Conservation (phyloP, 1,140 invertebrate genomes). For the Temnothorax longispinosus region DNA sequence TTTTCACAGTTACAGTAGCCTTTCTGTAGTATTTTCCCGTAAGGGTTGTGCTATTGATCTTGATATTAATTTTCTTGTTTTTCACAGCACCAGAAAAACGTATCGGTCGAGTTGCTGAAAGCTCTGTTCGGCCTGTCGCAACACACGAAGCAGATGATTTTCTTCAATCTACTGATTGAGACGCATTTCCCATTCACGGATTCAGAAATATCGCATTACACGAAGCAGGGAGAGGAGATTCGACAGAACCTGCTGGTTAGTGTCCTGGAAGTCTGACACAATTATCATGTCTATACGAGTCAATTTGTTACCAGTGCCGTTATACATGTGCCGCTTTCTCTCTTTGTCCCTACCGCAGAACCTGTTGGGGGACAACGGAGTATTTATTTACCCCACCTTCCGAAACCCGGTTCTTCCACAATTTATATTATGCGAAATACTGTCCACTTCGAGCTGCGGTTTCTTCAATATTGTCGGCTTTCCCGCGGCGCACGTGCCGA, state of each 20-base stretch:
- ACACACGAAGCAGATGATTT: conserved; percentile 81
- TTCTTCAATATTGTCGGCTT: conserved; percentile 92
- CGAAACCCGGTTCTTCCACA: conserved; percentile 88
- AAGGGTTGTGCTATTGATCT: too few species aligned
- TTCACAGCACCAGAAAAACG: conserved; percentile 80
- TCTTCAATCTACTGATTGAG: conserved; percentile 80
- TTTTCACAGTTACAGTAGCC: too few species aligned
- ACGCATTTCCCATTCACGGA: conserved; percentile 82
- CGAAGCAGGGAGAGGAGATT: conserved; percentile 73
- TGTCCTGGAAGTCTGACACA: not conserved
- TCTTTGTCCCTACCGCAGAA: conserved; percentile 80
- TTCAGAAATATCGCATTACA: conserved; percentile 76
- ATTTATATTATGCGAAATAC: conserved; percentile 85
- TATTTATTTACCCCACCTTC: conserved; percentile 92
- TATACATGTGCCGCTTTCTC: not conserved
- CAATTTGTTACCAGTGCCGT: not conserved
- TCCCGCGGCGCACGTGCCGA: conserved; percentile 91
- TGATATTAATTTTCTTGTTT: not conserved
- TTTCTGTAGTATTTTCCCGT: too few species aligned
- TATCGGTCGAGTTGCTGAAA: conserved; percentile 83
- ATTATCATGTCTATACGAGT: not conserved
- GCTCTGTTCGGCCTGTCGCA: conserved; percentile 80
- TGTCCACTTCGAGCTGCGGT: conserved; percentile 89
- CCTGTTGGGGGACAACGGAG: conserved; percentile 88
- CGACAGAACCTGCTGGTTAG: conserved; percentile 81